Evolutionary conservation across 2,888 invertebrate species (phyloP).

Genomic region (Drosophila tripunctata): DNA sequence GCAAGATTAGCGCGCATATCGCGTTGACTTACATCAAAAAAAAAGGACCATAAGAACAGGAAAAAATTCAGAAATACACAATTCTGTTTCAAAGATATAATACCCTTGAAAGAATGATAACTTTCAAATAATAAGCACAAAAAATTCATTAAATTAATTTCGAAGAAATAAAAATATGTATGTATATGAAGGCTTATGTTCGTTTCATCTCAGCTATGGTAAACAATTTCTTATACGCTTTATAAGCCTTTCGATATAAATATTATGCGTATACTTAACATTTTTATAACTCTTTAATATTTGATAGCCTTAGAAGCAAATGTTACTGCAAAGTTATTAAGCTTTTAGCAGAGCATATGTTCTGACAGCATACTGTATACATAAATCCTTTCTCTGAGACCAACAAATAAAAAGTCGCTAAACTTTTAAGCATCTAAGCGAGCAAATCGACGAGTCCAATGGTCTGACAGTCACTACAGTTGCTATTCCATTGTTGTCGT

Average conservation of each 20-base stretch:
- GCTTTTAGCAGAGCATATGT: not conserved
- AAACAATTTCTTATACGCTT: not conserved
- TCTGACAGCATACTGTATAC: not conserved
- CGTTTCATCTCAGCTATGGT: no score
- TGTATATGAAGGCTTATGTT: not conserved
- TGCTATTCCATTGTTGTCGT: conserved; percentile 42
- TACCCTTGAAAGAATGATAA: conserved; percentile 41
- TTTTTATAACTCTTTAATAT: no score
- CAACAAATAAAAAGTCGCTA: conserved; percentile 39
- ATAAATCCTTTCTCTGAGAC: conserved; percentile 19
- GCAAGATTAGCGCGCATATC: conserved; percentile 74
- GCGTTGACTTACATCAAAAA: conserved; percentile 56
- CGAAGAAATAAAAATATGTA: no score
- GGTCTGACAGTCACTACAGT: conserved; percentile 29
- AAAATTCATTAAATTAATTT: no score
- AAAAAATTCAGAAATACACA: conserved; percentile 2
- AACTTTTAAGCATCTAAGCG: conserved; percentile 52
- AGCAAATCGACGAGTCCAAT: conserved; percentile 8
- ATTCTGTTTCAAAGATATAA: conserved; percentile 14
- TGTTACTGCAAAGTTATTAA: not conserved
- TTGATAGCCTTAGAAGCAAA: not conserved
- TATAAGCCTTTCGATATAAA: not conserved
- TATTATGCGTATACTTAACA: not conserved
- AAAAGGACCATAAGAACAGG: conserved; percentile 42
- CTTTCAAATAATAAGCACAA: not conserved